phyloP scores from a whole-genome alignment of 2,113 vertebrate genomes.

The Meleagris gallopavo region DNA sequence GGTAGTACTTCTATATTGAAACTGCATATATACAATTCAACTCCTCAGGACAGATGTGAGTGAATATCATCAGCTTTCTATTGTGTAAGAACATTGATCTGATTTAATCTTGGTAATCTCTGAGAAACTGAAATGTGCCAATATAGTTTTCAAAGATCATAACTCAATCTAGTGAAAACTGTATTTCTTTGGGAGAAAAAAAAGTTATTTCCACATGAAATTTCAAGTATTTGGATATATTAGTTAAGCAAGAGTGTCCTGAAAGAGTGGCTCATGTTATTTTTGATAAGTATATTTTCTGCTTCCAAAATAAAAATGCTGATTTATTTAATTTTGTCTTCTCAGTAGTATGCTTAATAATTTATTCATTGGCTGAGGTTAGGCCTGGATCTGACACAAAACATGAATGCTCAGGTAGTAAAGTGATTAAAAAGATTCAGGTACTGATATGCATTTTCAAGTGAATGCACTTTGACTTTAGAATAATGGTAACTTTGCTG shows the following conservation, averaged over 20 bases:
- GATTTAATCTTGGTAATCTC: background rate
- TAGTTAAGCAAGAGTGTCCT: background rate
- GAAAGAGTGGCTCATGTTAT: background rate
- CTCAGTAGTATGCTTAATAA: background rate
- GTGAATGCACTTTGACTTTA: background rate
- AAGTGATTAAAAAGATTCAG: background rate
- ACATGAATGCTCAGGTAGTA: background rate
- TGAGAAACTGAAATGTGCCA: background rate
- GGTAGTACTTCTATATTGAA: background rate
- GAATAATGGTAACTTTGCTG: background rate
- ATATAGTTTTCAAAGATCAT: background rate
- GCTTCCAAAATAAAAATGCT: background rate
- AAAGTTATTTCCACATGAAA: background rate
- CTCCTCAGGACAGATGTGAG: background rate
- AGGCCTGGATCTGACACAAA: background rate
- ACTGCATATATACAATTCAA: background rate
- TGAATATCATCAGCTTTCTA: background rate
- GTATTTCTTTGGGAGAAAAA: background rate
- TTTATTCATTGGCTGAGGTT: background rate
- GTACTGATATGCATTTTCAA: background rate
- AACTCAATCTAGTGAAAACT: background rate
- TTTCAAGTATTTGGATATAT: background rate
- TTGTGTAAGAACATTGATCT: background rate
- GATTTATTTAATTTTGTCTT: background rate
- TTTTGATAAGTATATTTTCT: background rate